Conservation (phyloP, 2,113 vertebrate genomes). For the Zosterops hypoxanthus region DNA sequence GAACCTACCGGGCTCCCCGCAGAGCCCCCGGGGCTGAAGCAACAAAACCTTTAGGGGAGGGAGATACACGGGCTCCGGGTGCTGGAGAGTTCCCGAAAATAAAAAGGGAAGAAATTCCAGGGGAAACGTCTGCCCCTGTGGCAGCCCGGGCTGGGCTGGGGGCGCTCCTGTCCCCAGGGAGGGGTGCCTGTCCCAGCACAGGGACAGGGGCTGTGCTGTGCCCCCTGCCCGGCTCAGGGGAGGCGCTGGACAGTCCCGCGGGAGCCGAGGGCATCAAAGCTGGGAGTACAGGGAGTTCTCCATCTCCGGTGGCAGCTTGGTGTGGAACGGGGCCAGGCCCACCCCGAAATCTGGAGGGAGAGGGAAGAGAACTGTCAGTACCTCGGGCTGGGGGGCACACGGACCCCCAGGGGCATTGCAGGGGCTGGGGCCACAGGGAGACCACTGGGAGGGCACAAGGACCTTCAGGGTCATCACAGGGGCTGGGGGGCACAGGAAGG, state of each 20-base stretch:
- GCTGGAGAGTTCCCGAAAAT: not conserved
- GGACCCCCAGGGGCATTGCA: not conserved
- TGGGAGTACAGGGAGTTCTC: conserved; percentile 69
- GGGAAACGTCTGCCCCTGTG: no score
- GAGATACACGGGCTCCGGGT: accelerated
- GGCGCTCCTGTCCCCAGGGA: not conserved
- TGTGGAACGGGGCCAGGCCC: conserved; percentile 49
- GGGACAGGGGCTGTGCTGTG: not conserved
- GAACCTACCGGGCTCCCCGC: not conserved
- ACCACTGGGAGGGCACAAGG: not conserved
- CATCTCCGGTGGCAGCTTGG: conserved; percentile 67
- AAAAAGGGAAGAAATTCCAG: not conserved
- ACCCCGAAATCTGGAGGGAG: conserved; percentile 58
- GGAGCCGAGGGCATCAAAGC: conserved; percentile 37
- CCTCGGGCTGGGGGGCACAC: not conserved
- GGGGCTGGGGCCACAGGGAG: not conserved
- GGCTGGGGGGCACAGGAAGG: no score
- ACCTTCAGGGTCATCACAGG: no score
- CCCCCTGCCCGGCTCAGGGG: not conserved
- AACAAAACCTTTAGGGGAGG: not conserved
- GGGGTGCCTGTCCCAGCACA: not conserved
- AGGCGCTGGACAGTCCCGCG: not conserved
- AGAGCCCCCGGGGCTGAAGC: not conserved
- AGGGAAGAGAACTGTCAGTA: not conserved
- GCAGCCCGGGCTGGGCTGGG: not conserved